Evolutionary conservation across 2,888 invertebrate species (phyloP), one percentile per base, ranked within the genome.

Genomic region (Troides oblongomaculatus): DNA sequence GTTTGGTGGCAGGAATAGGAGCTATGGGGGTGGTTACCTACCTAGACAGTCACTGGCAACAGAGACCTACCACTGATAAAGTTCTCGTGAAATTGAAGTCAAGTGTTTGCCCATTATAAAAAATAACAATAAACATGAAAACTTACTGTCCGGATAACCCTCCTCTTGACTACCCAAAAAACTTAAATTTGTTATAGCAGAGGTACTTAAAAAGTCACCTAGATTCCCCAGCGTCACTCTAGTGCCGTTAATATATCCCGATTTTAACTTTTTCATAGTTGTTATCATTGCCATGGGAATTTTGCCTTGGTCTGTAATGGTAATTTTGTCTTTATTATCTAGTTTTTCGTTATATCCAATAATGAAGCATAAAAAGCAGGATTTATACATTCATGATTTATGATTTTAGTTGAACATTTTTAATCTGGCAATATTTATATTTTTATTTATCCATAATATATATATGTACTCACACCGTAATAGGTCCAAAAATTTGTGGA

Each of bases 191-290:
- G 99, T 99, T 62, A 99, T 97, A 73, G 99, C 99, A 2, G 99
- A 99, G 0, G 99, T 99, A 80, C 96, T 99, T 70, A 99, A 92
- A 86, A 99, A 99, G 76, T 99, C 99, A 74, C 96, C 96, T 46
- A 99, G 91, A 84, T 97, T 96, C n/a, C 99, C 99, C 71, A 99
- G 92, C 70, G 98, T 97, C 0, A 99, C 99, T 78, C 99, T 94
- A 0, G 99, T 99, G n/a, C 99, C 99, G 83, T 99, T 99, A 67
- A 99, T 98, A 84, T 99, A 99, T 14, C 99, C 99, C 72, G 98
- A 99, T 87, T 99, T 98, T 5, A 99, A 92, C 89, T 99, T 99
- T 84, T 99, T 98, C 95, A 99, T 97, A 1, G 99, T 99, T 2
- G 98, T 98, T 77, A 99, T 96, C 95, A 99, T 97, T 0, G 99